Conservation (phyloP, 1,140 invertebrate genomes). For the Cyclargus thomasi region DNA sequence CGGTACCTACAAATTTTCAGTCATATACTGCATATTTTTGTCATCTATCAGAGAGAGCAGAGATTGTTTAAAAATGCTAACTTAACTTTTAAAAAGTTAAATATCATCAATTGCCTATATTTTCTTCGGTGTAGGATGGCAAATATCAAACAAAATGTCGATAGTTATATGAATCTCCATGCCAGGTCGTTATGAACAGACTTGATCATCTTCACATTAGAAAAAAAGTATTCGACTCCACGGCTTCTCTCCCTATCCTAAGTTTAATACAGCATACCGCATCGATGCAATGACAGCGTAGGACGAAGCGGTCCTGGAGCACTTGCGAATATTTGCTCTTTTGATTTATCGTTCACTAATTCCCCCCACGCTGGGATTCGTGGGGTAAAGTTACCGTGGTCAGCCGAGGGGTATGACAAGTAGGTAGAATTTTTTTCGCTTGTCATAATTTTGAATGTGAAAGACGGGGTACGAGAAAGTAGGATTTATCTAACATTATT, state of each 20-base stretch:
- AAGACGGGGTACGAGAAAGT: neutral
- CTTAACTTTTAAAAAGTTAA: too few species aligned
- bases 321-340: conserved; percentile 21
- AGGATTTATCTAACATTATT: neutral
- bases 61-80: too few species aligned
- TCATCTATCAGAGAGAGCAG: too few species aligned
- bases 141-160: too few species aligned
- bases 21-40: too few species aligned
- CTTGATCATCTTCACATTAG: neutral
- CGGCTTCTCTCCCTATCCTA: conserved; percentile 17
- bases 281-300: conserved; percentile 23
- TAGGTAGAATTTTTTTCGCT: neutral
- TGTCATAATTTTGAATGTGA: neutral
- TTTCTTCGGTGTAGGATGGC: too few species aligned
- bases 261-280: conserved; percentile 28
- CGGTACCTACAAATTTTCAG: too few species aligned
- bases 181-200: too few species aligned
- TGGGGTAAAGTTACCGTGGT: conserved; percentile 14
- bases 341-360: conserved; percentile 23
- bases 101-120: too few species aligned
- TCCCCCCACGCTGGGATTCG: conserved; percentile 19
- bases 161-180: too few species aligned
- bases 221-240: conserved; percentile 8
- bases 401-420: conserved; percentile 1
- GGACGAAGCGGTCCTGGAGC: conserved; percentile 15